These are phyloP conservation scores for Babyrousa celebensis DNA, from an alignment of 2,797 vertebrate genomes.

Conservation along the genomic window DNA sequence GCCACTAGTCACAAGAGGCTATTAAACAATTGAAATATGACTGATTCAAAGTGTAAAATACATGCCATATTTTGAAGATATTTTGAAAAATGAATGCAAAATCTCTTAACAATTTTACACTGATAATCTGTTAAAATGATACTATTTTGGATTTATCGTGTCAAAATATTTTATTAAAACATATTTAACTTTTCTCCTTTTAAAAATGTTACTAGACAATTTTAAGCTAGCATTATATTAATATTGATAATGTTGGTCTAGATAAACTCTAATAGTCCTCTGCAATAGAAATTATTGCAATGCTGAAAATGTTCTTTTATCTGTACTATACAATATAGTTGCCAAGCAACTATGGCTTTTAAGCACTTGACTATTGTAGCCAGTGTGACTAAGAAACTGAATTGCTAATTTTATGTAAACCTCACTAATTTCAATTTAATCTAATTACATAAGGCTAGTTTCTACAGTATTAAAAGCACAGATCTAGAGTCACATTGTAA, in stretches of 20 bases:
- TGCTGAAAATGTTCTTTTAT: not conserved
- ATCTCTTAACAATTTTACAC: not conserved
- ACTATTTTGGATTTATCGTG: not conserved
- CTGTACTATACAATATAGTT: not conserved
- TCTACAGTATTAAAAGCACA: not conserved
- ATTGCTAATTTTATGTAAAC: not conserved
- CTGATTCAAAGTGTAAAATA: not conserved
- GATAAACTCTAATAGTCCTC: not conserved
- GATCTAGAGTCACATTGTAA: not conserved
- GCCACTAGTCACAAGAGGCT: not conserved
- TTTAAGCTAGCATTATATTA: not conserved
- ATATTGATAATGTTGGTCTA: not conserved
- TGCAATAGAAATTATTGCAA: not conserved
- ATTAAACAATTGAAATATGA: not conserved
- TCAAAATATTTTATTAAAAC: not conserved
- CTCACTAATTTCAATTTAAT: not conserved
- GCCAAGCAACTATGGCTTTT: not conserved
- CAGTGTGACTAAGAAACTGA: not conserved
- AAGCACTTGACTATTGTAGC: not conserved
- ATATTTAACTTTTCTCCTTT: not conserved
- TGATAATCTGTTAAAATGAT: not conserved
- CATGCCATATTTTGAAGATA: not conserved
- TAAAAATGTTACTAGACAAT: not conserved
- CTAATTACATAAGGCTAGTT: not conserved
- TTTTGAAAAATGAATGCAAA: not conserved